Conservation (phyloP, 1,140 invertebrate genomes). For the Cotesia chilonis region DNA sequence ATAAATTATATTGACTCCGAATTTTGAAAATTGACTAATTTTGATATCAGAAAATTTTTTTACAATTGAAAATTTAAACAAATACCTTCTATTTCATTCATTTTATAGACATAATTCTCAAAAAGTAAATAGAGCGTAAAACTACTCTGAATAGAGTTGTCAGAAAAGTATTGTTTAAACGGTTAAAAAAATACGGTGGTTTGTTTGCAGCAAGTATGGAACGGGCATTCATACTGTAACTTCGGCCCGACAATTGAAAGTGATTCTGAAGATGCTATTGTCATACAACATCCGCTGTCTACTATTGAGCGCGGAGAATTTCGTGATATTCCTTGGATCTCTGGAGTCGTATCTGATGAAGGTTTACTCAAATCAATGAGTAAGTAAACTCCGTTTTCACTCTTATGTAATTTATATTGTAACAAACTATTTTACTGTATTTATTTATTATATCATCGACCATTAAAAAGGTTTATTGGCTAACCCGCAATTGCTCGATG, state of each 20-base stretch:
- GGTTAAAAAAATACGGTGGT: background rate
- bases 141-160: constrained; percentile 4
- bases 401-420: constrained; percentile 7
- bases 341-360: constrained; percentile 52
- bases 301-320: constrained; percentile 44
- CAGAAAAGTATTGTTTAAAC: too few relatives aligned
- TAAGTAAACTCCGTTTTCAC: constrained; percentile 40
- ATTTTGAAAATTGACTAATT: too few relatives aligned
- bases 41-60: too few relatives aligned
- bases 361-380: constrained; percentile 46
- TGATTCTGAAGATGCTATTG: constrained; percentile 49
- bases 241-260: constrained; percentile 55
- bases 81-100: too few relatives aligned
- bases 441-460: background rate
- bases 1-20: too few relatives aligned
- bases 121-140: background rate
- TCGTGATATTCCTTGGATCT: constrained; percentile 56
- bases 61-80: too few relatives aligned
- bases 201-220: constrained; percentile 35
- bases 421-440: background rate
- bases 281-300: constrained; percentile 50
- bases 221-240: constrained; percentile 26
- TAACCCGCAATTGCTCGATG: constrained; percentile 12
- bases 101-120: too few relatives aligned
- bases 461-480: constrained; percentile 25